Percentiles rank a stretch among this genome's conserved stretches.
phyloP scores from a whole-genome alignment of 2,113 vertebrate genomes.

The Macheiramphus alcinus region DNA sequence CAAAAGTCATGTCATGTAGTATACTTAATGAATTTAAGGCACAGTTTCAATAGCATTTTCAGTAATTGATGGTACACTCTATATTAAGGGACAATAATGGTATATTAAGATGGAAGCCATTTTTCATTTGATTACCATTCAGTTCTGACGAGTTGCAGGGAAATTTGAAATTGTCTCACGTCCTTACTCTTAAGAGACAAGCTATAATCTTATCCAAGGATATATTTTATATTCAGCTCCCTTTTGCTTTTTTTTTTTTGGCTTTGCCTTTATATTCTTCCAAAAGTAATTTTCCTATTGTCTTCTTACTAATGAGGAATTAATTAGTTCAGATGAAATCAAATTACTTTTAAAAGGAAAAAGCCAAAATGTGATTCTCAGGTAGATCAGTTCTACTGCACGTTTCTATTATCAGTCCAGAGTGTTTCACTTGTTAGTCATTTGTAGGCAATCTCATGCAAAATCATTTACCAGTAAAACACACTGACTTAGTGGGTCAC shows the following conservation, averaged over 20 bases:
- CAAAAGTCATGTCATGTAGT: not conserved
- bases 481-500: not conserved
- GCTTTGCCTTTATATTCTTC: not conserved
- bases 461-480: not conserved
- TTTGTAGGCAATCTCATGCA: not conserved
- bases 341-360: not conserved
- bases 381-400: not conserved
- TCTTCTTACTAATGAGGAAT: constrained; percentile 35
- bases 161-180: constrained; percentile 6
- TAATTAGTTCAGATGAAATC: constrained; percentile 18
- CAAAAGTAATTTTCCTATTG: constrained; percentile 42
- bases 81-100: not conserved
- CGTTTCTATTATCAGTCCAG: not conserved
- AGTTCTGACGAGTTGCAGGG: constrained; percentile 18
- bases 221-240: constrained; percentile 42
- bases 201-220: constrained; percentile 25
- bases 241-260: not conserved
- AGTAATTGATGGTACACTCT: not conserved
- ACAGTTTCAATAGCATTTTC: not conserved
- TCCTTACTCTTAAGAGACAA: constrained; percentile 25
- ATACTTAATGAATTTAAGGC: not conserved
- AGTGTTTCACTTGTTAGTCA: not conserved
- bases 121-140: constrained; percentile 48
- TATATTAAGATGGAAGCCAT: not conserved
- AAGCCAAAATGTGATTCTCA: not conserved